These are phyloP conservation scores for Caenorhabditis sulstoni DNA, from an alignment of 2,888 invertebrate species.

Conservation along the genomic window DNA sequence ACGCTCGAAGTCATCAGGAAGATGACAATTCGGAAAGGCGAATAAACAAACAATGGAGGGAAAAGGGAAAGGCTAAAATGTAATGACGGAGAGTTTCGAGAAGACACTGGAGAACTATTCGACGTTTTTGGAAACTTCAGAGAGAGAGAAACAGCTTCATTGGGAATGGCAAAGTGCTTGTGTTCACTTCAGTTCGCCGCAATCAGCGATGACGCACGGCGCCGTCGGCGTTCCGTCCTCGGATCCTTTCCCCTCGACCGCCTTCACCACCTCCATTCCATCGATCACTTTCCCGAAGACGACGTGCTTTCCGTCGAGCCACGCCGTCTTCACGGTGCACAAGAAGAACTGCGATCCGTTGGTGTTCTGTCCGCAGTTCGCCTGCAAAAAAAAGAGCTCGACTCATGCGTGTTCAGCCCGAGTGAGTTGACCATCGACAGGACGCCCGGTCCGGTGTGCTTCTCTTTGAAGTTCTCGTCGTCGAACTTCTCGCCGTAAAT, in stretches of 20 bases:
- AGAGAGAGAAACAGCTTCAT: too few species aligned
- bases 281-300: constrained; percentile 70
- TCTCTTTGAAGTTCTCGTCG: constrained; percentile 94
- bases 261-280: constrained; percentile 75
- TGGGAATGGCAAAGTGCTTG: background rate
- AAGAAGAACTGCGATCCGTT: constrained; percentile 79
- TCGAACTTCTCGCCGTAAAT: constrained; percentile 93
- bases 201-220: constrained; percentile 88
- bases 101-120: too few species aligned
- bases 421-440: constrained; percentile 88
- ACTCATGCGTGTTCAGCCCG: background rate
- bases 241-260: constrained; percentile 72
- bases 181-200: constrained; percentile 89
- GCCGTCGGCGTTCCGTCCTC: constrained; percentile 82
- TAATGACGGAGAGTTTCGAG: too few species aligned
- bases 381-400: constrained; percentile 55
- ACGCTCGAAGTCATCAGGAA: background rate
- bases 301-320: constrained; percentile 76
- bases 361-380: constrained; percentile 75
- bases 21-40: constrained; percentile 1
- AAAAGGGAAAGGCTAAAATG: background rate
- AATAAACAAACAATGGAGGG: background rate
- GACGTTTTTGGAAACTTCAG: too few species aligned
- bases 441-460: constrained; percentile 81
- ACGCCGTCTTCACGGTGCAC: constrained; percentile 75